Evolutionary conservation across 2,113 vertebrate genomes (phyloP), one percentile per base, ranked within the genome.

Genomic region (Narcine bancroftii): DNA sequence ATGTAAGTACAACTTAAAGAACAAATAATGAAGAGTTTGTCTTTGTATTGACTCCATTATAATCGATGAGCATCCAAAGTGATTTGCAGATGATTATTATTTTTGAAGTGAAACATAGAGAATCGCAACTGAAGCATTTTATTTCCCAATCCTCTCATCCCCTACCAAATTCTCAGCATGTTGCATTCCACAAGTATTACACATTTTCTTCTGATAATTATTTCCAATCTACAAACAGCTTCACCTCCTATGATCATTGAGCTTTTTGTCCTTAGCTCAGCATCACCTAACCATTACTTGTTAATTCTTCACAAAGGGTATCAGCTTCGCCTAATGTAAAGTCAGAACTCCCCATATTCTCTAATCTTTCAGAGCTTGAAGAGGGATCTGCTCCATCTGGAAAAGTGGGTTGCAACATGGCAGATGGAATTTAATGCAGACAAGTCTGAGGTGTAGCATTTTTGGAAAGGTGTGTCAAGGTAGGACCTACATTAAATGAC

Each of bases 1-100:
- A 99, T 77, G 99, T 99, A 96, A 97, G 99, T 95, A 92, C 0
- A 0, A 36, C 89, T 92, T 24, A 0, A 69, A 89, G 47, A 83
- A 0, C 75, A 87, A 87, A 53, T 60, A 85, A 85, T 4, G n/a
- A n/a, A 21, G 29, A 53, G 50, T 53, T 45, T 45, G 19, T 39
- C 42, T 24, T 50, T 36, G 9, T 19, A 63, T 87, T 19, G 50
- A 5, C 13, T 6, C 33, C 36, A 9, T 36, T 56, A 36, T 63
- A 87, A 63, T 53, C 56, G 21, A 9, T 2, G 26, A 26, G 33
- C 9, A 45, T 13, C 77, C 21, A 50, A 50, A 81, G 45, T 81
- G 45, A 3, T 81, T 50, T 10, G 13, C 45, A 53, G 45, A 19
- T 45, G 50, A 47, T 79, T 24, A 29, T 19, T 50, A 26, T 79